Base-by-base conservation (phyloP, 2,888 invertebrate genomes). In the Dusona sp. region DNA sequence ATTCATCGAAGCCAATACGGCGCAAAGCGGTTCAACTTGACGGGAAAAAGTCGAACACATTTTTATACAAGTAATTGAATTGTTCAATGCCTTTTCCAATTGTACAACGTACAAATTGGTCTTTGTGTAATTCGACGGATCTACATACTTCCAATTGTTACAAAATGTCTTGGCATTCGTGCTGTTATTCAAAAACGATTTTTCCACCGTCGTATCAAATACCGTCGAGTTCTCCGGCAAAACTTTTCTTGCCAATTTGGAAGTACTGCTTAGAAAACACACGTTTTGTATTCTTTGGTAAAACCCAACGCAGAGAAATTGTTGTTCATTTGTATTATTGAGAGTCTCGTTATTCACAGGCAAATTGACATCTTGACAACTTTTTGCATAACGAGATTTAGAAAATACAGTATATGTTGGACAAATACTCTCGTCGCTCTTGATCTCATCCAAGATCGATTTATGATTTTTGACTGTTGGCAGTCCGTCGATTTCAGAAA, bases 271-370 rank as follows among this genome's bases (percentile, higher is more conserved):
- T 51, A 67, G 6, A 70, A 78, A 42, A 82, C 91, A 91, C n/a
- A 89, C 33, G 75, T 87, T 88, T 13, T 81, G 75, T 16, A 67
- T 68, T 16, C 88, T 77, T 38, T 90, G 91, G 36, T 90, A 88
- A 6, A 92, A 42, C 25, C 85, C 88, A 7, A 91, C 75, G 61
- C 92, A 92, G n/a, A 92, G 33, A 57, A 89, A 89, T 7, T 25
- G 80, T 16, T 86, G 36, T 2, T 25, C 9, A 19, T 16, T 68
- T 0, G 1, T 25, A 0, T 61, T 19, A 25, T 22, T n/a, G 9
- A 88, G 25, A 0, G 51, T n/a, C 8, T 33, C 13, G 4, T 33
- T 4, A 61, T 61, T 67, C 3, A 3, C 29, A 9, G 83, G 78
- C 67, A 54, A 82, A 16, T 29, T 16, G 1, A 73, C 2, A 3